Base-by-base conservation (phyloP, 2,797 vertebrate species). In the Ctenopoma kingsleyae region DNA sequence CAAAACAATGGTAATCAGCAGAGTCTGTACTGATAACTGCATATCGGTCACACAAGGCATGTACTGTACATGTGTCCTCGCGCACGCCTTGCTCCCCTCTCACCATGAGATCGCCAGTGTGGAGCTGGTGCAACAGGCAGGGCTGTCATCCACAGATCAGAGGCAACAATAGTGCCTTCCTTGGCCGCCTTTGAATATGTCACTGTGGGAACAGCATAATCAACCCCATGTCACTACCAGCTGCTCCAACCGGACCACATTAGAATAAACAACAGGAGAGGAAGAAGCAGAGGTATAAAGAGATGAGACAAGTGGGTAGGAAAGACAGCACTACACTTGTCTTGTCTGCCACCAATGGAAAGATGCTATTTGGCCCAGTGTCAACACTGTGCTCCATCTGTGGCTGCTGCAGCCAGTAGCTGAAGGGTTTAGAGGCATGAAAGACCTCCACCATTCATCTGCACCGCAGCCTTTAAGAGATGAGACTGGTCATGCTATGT, bases 171-270 rank as follows among this genome's bases (percentile, higher is more conserved):
- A 76, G 82, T 8, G 76, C 66, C 84, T 87, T 83, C 87, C 83
- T 78, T 70, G 8, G 78, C 78, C 27, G 68, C 83, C 83, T 89
- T 89, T 91, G 86, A 92, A 83, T 85, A 90, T 92, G 89, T 93
- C 91, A 90, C 88, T 91, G 91, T 89, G 87, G 91, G 92, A 91
- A 91, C 91, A 90, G 90, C 91, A 91, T 92, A 92, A 93, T 93
- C 91, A 92, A 91, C 81, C 90, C 82, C 78, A 59, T 94, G 94
- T 93, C 94, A 94, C 89, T 81, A 92, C 90, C 94, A 95, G 93
- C 93, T 94, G 93, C 87, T 93, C 89, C 89, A 76, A 84, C 86
- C 41, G 22, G 73, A 71, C 78, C 86, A 81, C 77, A 91, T 93
- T 91, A 89, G 86, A 91, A 92, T 90, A 90, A 92, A 92, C 87